Conservation (phyloP, 2,888 invertebrate species). For the Trachelus iudaicus region DNA sequence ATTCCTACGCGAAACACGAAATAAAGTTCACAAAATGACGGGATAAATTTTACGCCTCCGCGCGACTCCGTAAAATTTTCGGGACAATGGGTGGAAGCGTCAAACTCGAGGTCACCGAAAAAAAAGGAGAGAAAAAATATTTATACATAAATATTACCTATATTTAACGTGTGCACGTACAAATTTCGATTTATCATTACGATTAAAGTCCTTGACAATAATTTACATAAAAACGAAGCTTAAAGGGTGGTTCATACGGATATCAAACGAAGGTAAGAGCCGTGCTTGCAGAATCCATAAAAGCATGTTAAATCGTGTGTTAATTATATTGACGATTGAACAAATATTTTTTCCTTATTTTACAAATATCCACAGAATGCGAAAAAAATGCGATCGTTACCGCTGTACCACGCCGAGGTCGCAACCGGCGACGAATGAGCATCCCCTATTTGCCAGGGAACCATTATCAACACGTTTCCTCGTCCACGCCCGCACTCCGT, state of each 20-base stretch:
- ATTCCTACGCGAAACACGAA: conserved; percentile 30
- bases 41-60: conserved; percentile 48
- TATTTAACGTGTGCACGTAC: background rate
- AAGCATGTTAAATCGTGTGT: too few relatives aligned
- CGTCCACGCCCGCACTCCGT: background rate
- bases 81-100: conserved; percentile 5
- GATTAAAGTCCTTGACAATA: background rate
- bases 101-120: background rate
- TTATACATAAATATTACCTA: background rate
- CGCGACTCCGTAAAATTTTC: conserved; percentile 43
- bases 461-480: background rate
- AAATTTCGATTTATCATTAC: background rate
- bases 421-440: background rate
- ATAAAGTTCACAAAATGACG: conserved; percentile 43
- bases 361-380: background rate
- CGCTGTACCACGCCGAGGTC: background rate
- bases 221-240: background rate
- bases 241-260: too few relatives aligned
- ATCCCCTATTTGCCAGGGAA: background rate
- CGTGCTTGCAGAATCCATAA: too few relatives aligned
- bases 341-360: accelerated
- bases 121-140: background rate
- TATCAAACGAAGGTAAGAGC: too few relatives aligned
- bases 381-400: background rate
- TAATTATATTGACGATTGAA: too few relatives aligned